Conservation (phyloP, 2,113 vertebrate species). For the Mirounga angustirostris region DNA sequence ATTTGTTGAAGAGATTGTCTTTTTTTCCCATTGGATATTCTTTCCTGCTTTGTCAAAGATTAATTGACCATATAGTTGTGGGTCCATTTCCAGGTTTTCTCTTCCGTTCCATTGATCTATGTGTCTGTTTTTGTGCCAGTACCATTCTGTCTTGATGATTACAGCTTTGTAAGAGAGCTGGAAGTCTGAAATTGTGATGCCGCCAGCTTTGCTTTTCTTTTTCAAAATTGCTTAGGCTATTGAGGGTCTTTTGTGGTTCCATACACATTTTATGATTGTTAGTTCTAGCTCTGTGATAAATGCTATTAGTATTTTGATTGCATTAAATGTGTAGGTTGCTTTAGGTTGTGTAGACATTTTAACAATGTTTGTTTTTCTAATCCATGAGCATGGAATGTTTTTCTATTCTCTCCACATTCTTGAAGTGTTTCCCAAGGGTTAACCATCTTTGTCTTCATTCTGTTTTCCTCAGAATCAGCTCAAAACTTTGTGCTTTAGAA, state of each 20-base stretch:
- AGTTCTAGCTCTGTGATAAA: neutral
- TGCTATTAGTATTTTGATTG: neutral
- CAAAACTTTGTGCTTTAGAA: neutral
- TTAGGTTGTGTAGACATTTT: neutral
- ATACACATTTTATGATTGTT: neutral
- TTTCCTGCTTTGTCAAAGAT: neutral
- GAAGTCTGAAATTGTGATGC: neutral
- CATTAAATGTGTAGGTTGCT: neutral
- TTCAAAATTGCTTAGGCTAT: neutral
- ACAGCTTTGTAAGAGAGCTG: neutral
- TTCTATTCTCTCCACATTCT: neutral
- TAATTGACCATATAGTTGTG: neutral
- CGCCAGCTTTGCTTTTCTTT: neutral
- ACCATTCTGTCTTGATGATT: neutral
- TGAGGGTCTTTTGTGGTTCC: neutral
- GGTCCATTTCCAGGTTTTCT: neutral
- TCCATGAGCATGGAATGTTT: neutral
- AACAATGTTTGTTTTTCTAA: neutral
- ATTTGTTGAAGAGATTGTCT: neutral
- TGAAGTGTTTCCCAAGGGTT: neutral
- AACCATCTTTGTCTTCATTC: neutral
- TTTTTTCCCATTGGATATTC: neutral
- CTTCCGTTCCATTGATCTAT: neutral
- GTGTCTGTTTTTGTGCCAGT: neutral
- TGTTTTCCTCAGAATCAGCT: neutral